Base-by-base conservation (phyloP, 2,888 invertebrate genomes). In the Aleiodes testaceus region DNA sequence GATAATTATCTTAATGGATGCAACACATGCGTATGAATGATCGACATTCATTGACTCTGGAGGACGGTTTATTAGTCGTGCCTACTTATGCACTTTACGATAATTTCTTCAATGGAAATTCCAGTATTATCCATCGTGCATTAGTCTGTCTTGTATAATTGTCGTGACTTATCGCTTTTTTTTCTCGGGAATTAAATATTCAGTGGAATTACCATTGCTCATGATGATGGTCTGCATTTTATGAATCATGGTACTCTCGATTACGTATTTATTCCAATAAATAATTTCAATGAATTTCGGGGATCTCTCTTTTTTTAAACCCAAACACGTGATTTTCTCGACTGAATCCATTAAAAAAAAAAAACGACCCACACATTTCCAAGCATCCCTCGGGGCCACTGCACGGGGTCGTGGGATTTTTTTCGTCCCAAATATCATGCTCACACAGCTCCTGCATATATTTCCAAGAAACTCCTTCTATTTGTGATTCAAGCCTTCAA, bases 31-130 rank as follows among this genome's bases (percentile, higher is more conserved):
- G 20, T 44, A 18, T 76, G 73, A 75, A 75, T 75, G 72, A 75
- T 76, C 72, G 70, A 73, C 73, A 75, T 73, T 73, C 73, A 76
- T 76, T 76, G 76, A 76, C 73, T 73, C 73, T 47, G 44, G 55
- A 67, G 18, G 16, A 45, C 7, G 16, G 45, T 65, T 70, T 65
- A 65, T 70, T 70, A 70, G 69, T 26, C 16, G n/a, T 36, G 16
- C 36, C 12, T 59, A 42, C 59, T 14, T 30, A 36, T 36, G 59
- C 59, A 59, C 36, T 59, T 70, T 26, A 47, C 14, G 64, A 42
- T 53, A 70, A 70, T 66, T 42, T 66, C 49, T 18, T 70, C 66
- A 70, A 70, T 70, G 70, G 50, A 61, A 66, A 70, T 70, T 66
- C 70, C 66, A 55, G 55, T 22, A 36, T 50, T 66, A 66, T 70